Conservation (phyloP, 2,888 invertebrate species). For the Drosophila multiciliata region DNA sequence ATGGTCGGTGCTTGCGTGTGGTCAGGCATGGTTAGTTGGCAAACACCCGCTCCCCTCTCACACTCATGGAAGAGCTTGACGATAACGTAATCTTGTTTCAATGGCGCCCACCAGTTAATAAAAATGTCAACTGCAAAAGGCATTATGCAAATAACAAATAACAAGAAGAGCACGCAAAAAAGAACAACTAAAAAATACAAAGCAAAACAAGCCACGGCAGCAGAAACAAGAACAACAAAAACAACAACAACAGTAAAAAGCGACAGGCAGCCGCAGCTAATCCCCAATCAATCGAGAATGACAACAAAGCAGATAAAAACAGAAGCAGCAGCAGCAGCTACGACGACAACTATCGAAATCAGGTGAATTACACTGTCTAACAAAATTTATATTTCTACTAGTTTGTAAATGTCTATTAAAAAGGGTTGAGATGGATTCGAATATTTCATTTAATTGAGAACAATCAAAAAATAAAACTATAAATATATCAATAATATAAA, state of each 20-base stretch:
- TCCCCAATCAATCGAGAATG: slow-evolving; percentile 72
- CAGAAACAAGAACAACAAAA: slow-evolving; percentile 20
- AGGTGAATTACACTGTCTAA: slow-evolving; percentile 69
- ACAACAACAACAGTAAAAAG: slow-evolving; percentile 16
- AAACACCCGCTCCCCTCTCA: background rate
- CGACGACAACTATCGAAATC: slow-evolving; percentile 56
- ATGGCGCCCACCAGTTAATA: slow-evolving; percentile 68
- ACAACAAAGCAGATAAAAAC: slow-evolving; percentile 45
- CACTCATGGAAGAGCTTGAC: slow-evolving; percentile 3
- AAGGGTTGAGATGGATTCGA: background rate
- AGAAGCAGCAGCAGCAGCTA: slow-evolving; percentile 44
- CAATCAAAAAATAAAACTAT: no score
- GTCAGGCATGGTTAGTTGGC: slow-evolving; percentile 69
- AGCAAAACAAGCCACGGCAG: slow-evolving; percentile 6
- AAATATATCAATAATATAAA: no score
- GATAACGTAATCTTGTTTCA: slow-evolving; percentile 38
- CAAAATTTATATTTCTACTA: slow-evolving; percentile 1
- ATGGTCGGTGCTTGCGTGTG: slow-evolving; percentile 72
- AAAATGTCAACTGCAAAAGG: slow-evolving; percentile 70
- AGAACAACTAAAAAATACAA: slow-evolving; percentile 13
- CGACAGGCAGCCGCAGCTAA: slow-evolving; percentile 47
- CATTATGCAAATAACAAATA: slow-evolving; percentile 67
- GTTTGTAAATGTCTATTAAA: background rate
- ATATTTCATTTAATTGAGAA: no score
- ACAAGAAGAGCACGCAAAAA: slow-evolving; percentile 39